Conservation (phyloP, 2,888 invertebrate genomes). For the Pyrrhosoma nymphula region DNA sequence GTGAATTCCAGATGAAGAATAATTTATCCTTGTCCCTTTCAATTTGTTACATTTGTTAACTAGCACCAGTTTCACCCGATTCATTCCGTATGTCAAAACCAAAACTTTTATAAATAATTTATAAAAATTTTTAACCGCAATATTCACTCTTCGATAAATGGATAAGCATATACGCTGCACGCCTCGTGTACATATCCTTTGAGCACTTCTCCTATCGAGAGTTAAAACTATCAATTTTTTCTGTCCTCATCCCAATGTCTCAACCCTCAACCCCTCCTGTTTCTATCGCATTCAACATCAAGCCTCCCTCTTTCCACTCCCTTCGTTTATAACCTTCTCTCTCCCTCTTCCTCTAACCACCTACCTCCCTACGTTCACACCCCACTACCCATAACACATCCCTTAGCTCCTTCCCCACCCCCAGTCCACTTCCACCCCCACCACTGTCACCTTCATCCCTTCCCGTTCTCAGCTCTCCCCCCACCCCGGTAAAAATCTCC, state of each 20-base stretch:
- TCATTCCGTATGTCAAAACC: too few relatives aligned
- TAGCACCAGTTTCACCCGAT: too few relatives aligned
- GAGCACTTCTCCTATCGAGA: not conserved
- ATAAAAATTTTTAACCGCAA: not conserved
- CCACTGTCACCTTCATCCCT: not conserved
- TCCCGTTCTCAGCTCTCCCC: not conserved
- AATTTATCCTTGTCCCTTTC: too few relatives aligned
- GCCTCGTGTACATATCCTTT: not conserved
- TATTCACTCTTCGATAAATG: not conserved
- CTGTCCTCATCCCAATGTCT: not conserved
- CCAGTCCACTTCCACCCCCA: not conserved
- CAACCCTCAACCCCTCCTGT: not conserved
- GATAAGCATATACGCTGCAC: not conserved
- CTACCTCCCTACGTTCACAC: not conserved
- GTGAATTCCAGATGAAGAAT: too few relatives aligned
- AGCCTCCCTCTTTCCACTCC: not conserved
- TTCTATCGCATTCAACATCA: not conserved
- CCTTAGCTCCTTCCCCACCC: not conserved
- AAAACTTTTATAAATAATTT: too few relatives aligned
- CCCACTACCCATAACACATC: too few relatives aligned
- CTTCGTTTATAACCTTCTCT: not conserved
- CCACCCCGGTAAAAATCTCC: not conserved
- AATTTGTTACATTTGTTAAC: too few relatives aligned
- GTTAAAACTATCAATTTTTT: not conserved
- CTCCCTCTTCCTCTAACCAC: not conserved